These are phyloP conservation scores for Amphiprion percula DNA, from an alignment of 2,113 vertebrate genomes.

Conservation along the genomic window DNA sequence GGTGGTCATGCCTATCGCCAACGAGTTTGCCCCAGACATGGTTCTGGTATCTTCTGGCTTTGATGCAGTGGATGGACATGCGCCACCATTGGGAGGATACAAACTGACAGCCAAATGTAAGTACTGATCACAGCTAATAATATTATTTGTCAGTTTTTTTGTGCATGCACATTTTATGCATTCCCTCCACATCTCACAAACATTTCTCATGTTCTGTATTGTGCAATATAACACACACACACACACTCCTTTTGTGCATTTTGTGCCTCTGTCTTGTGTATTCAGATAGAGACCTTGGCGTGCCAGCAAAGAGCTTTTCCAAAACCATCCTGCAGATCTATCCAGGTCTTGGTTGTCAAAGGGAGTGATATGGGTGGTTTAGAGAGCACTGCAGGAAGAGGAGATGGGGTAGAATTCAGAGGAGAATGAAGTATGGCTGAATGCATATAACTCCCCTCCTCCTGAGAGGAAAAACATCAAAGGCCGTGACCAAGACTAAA, in stretches of 20 bases:
- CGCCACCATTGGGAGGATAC: conserved; percentile 94
- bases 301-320: conserved; percentile 62
- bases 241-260: neutral
- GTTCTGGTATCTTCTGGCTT: conserved; percentile 97
- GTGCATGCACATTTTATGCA: conserved; percentile 3
- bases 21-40: conserved; percentile 94
- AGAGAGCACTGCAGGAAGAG: conserved; percentile 62
- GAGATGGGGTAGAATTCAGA: conserved; percentile 28
- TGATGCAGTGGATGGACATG: conserved; percentile 95
- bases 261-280: conserved; percentile 30
- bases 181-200: neutral
- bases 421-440: conserved; percentile 29
- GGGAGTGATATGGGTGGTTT: conserved; percentile 52
- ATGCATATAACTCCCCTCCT: conserved; percentile 45
- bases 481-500: conserved; percentile 53
- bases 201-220: neutral
- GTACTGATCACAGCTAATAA: conserved; percentile 62
- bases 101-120: conserved; percentile 95
- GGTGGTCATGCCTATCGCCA: conserved; percentile 96
- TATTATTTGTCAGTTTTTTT: neutral
- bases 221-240: neutral
- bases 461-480: conserved; percentile 68
- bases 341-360: conserved; percentile 37
- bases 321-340: conserved; percentile 55
- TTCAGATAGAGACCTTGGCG: conserved; percentile 36